Percentiles rank a stretch among this genome's conserved stretches.
phyloP scores from a whole-genome alignment of 1,140 invertebrate species.

The Lepidurus couesii region DNA sequence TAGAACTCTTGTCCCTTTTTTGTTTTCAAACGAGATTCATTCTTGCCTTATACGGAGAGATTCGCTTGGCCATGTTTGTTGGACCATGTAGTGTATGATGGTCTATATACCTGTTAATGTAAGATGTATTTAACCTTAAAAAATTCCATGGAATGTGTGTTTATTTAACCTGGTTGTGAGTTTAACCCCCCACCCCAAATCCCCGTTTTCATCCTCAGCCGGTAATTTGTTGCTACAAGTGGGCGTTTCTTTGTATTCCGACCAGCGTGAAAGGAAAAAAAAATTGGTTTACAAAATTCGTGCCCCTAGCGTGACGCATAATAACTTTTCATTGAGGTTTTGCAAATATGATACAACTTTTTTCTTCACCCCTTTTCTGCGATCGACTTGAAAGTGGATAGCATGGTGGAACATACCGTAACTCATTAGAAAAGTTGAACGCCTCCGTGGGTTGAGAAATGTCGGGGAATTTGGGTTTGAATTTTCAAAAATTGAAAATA shows the following conservation, averaged over 20 bases:
- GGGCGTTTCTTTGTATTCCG: conserved; percentile 18
- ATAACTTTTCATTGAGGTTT: too few species aligned
- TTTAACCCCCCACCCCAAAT: background rate
- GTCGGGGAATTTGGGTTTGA: background rate
- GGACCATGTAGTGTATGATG: background rate
- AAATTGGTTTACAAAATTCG: conserved; percentile 10
- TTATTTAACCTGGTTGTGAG: background rate
- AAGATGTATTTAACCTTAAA: background rate
- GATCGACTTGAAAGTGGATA: background rate
- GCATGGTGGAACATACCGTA: background rate
- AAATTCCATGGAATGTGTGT: background rate
- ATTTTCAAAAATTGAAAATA: background rate
- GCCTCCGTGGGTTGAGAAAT: background rate
- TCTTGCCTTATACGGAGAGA: background rate
- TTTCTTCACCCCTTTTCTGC: background rate
- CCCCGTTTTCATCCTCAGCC: background rate
- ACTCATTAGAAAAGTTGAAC: background rate
- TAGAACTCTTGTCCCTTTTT: too few species aligned
- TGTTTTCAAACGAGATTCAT: background rate
- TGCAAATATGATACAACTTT: too few species aligned
- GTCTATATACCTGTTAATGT: background rate
- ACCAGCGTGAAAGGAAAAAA: conserved; percentile 19
- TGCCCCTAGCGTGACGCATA: background rate
- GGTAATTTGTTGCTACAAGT: background rate
- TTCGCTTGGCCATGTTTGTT: background rate